Evolutionary conservation across 2,797 vertebrate genomes (phyloP), one percentile per base, ranked within the genome.

Genomic region (Harpagifer antarcticus): DNA sequence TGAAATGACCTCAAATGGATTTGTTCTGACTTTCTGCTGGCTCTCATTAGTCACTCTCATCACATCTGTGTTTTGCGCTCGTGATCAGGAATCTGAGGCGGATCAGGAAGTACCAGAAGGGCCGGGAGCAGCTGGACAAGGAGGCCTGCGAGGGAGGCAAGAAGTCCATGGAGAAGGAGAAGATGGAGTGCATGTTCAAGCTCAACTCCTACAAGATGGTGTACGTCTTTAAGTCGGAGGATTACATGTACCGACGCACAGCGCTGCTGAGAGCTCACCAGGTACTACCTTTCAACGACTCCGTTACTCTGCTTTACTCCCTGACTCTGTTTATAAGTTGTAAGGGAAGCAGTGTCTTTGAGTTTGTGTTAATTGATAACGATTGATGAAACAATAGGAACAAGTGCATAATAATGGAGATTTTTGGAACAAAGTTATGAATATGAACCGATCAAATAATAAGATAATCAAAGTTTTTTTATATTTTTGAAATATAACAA

Each of bases 171-270:
- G 97, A 99, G 72, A 97, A 96, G 91, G 94, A 98, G 89, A 99
- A 99, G 81, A 94, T 98, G 93, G 96, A 99, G 91, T 99, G 98
- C 90, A 97, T 97, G 94, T 99, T 99, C 93, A 99, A 99, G 83
- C 95, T 99, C 83, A 99, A 99, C 91, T 99, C 98, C 7, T 99
- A 99, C 86, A 99, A 99, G 94, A 99, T 99, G 98, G 98, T 99
- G 16, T 99, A 99, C 0, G 98, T 99, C 81, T 99, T 99, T 89
- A 99, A 99, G 86, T 99, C 98, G 0, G 98, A 99, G 91, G 98
- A 99, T 91, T 99, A 99, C 94, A 98, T 99, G 98, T 99, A 99
- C 93, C 90, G 98, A 78, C 97, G 98, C 89, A 99, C 98, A 0
- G 98, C 98, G 11, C 93, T 99, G 89, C 96, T 97, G 53, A 93